These are phyloP conservation scores for Craterocephalus amniculus DNA, from an alignment of 2,797 vertebrate genomes.

Conservation along the genomic window DNA sequence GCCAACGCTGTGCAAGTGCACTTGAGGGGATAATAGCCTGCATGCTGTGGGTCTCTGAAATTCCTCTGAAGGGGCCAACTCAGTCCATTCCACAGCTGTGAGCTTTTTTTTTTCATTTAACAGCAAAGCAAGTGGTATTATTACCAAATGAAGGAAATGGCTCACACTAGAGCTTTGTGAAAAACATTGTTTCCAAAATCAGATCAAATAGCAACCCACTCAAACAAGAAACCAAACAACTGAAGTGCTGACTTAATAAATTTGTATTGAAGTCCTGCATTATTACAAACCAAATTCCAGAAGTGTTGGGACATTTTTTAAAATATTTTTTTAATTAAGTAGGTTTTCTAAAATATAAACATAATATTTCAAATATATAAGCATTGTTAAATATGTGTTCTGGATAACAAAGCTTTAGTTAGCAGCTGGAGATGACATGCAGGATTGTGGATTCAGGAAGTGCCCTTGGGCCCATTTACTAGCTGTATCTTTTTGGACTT, in stretches of 20 bases:
- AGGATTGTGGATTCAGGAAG: too few relatives aligned
- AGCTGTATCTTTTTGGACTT: too few relatives aligned
- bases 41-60: constrained; percentile 15
- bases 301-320: too few relatives aligned
- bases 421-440: too few relatives aligned
- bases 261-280: not conserved
- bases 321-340: too few relatives aligned
- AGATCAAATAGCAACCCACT: not conserved
- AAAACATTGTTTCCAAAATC: not conserved
- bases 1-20: constrained; percentile 38
- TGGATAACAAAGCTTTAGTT: too few relatives aligned
- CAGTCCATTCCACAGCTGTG: constrained; percentile 5
- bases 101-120: constrained; percentile 4
- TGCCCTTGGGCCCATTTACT: too few relatives aligned
- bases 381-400: too few relatives aligned
- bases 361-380: too few relatives aligned
- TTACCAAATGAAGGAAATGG: constrained; percentile 11
- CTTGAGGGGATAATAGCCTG: constrained; percentile 40
- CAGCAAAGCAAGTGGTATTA: constrained; percentile 4
- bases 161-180: not conserved
- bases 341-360: too few relatives aligned
- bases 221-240: not conserved
- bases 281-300: too few relatives aligned
- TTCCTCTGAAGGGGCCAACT: constrained; percentile 19
- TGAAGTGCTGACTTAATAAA: not conserved